A percentile compares a stretch with the other conserved stretches of the same genome.
Evolutionary conservation across 2,797 vertebrate genomes (phyloP).

Genomic region (Otus scops): DNA sequence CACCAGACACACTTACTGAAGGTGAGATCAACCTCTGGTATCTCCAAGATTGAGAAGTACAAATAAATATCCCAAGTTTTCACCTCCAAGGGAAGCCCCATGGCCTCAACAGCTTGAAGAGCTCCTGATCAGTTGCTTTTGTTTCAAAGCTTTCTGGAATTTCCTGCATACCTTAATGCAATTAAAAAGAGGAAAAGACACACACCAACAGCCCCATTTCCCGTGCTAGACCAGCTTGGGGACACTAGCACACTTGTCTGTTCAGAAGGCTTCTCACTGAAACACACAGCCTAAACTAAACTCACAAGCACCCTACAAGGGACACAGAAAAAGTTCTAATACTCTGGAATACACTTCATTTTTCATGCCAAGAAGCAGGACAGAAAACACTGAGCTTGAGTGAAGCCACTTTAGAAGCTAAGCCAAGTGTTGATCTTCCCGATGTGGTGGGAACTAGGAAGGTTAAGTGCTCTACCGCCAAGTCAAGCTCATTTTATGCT

Average conservation of each 20-base stretch:
- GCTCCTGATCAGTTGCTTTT: background rate
- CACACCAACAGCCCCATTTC: background rate
- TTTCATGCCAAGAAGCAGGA: background rate
- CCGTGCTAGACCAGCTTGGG: accelerated
- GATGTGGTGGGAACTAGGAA: too few relatives aligned
- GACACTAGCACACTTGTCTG: background rate
- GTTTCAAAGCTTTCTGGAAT: background rate
- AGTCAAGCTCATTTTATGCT: background rate
- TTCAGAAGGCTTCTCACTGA: background rate
- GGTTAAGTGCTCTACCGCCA: background rate
- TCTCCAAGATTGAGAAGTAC: accelerated
- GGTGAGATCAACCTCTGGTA: background rate
- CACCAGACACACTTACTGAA: background rate
- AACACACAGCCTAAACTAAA: too few relatives aligned
- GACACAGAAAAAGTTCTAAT: background rate
- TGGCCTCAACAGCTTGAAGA: accelerated
- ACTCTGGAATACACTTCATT: accelerated
- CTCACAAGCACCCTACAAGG: background rate
- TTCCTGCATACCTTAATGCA: background rate
- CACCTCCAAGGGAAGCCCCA: background rate
- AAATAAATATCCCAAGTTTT: background rate
- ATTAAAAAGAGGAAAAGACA: background rate
- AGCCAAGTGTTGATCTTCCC: background rate
- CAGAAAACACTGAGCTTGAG: background rate
- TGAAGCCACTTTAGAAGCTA: background rate